Conservation (phyloP, 2,113 vertebrate genomes). For the Chroicocephalus ridibundus region DNA sequence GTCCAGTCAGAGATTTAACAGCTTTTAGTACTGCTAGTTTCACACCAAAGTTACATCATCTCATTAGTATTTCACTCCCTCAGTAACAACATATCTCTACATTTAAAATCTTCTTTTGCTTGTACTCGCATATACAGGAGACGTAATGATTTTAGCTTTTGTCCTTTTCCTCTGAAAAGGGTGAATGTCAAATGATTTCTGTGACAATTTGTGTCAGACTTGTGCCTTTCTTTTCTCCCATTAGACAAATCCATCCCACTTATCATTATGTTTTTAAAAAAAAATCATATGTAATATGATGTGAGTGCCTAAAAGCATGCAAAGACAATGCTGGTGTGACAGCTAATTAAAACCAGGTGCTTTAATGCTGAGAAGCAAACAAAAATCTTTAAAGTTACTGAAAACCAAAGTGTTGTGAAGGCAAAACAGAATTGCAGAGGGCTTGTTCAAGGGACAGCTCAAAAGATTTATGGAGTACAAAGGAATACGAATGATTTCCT, state of each 20-base stretch:
- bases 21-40: not conserved
- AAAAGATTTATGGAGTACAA: not conserved
- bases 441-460: not conserved
- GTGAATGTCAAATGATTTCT: not conserved
- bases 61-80: not conserved
- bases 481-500: not conserved
- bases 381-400: not conserved
- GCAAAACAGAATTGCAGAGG: not conserved
- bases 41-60: not conserved
- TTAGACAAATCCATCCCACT: not conserved
- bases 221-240: not conserved
- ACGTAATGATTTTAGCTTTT: not conserved
- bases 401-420: not conserved
- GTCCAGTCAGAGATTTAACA: not conserved
- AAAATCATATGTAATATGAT: not conserved
- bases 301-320: not conserved
- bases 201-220: conserved; percentile 7
- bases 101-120: not conserved
- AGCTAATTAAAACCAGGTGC: conserved; percentile 34
- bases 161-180: not conserved
- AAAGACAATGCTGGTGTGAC: conserved; percentile 4
- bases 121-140: not conserved
- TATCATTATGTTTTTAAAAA: not conserved
- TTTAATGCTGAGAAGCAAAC: not conserved
- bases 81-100: not conserved